These are phyloP conservation scores for Synanthedon andrenaeformis DNA, from an alignment of 2,888 invertebrate species.

Conservation along the genomic window DNA sequence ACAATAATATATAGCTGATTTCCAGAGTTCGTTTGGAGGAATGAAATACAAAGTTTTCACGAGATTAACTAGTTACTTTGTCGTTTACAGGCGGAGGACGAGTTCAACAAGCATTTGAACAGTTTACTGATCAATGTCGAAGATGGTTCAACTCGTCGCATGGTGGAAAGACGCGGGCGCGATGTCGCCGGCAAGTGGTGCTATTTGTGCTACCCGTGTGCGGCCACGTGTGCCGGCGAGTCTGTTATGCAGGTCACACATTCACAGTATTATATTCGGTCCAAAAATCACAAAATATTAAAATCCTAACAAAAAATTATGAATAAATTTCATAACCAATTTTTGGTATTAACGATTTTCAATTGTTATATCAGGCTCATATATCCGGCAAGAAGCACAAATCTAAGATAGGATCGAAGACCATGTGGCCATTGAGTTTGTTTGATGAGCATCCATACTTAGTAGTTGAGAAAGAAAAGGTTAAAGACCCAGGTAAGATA, in stretches of 20 bases:
- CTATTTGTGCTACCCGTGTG: slow-evolving; percentile 66
- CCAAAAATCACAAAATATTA: too few relatives aligned
- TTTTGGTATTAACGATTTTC: too few relatives aligned
- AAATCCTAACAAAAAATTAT: too few relatives aligned
- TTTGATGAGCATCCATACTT: slow-evolving; percentile 45
- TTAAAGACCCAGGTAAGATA: too few relatives aligned
- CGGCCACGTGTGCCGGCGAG: slow-evolving; percentile 59
- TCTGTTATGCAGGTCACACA: slow-evolving; percentile 45
- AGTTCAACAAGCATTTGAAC: slow-evolving; percentile 52
- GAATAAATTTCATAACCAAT: too few relatives aligned
- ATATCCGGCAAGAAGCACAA: slow-evolving; percentile 64
- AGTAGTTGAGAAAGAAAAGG: slow-evolving; percentile 1
- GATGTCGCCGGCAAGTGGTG: slow-evolving; percentile 57
- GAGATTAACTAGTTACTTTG: too few relatives aligned
- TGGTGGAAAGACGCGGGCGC: slow-evolving; percentile 58
- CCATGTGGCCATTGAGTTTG: slow-evolving; percentile 41
- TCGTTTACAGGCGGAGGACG: slow-evolving; percentile 46
- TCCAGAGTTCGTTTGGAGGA: too few relatives aligned
- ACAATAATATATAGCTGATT: too few relatives aligned
- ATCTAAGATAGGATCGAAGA: slow-evolving; percentile 30
- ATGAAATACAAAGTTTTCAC: too few relatives aligned
- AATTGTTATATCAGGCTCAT: slow-evolving; percentile 34
- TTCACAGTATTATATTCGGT: not conserved
- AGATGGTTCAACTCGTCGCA: slow-evolving; percentile 47
- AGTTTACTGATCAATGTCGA: slow-evolving; percentile 58